Evolutionary conservation across 35 echinoderm and acorn worm genomes (phyloP).

Genomic region (Holothuria glaberrima): DNA sequence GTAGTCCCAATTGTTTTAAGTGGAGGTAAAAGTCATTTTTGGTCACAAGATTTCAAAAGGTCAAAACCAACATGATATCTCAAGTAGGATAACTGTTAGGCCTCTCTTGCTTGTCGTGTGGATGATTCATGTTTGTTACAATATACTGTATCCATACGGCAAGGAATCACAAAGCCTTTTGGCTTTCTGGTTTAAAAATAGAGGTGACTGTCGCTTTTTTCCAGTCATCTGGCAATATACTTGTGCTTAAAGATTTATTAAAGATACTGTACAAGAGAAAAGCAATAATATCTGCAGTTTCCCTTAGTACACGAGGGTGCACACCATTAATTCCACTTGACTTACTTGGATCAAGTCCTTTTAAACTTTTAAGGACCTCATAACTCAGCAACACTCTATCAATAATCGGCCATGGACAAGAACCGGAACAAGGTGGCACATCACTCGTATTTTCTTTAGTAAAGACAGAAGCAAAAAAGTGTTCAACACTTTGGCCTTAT

Average conservation of each 20-base stretch:
- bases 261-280: background rate
- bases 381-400: background rate
- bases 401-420: background rate
- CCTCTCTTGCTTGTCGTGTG: too few relatives aligned
- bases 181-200: background rate
- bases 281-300: background rate
- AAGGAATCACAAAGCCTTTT: too few relatives aligned
- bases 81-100: too few relatives aligned
- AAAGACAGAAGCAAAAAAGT: slow-evolving; percentile 9
- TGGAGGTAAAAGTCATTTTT: too few relatives aligned
- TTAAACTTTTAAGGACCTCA: background rate
- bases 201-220: background rate
- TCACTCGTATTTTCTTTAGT: background rate
- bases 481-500: background rate
- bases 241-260: background rate
- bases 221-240: background rate
- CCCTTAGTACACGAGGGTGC: background rate
- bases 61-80: too few relatives aligned
- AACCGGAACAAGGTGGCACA: background rate
- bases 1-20: too few relatives aligned
- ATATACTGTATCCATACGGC: too few relatives aligned
- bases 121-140: too few relatives aligned
- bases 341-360: background rate
- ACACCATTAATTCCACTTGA: slow-evolving; percentile 15
- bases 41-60: too few relatives aligned